These are phyloP conservation scores for Thamnophis elegans DNA, from an alignment of 2,797 vertebrate species.

Conservation along the genomic window DNA sequence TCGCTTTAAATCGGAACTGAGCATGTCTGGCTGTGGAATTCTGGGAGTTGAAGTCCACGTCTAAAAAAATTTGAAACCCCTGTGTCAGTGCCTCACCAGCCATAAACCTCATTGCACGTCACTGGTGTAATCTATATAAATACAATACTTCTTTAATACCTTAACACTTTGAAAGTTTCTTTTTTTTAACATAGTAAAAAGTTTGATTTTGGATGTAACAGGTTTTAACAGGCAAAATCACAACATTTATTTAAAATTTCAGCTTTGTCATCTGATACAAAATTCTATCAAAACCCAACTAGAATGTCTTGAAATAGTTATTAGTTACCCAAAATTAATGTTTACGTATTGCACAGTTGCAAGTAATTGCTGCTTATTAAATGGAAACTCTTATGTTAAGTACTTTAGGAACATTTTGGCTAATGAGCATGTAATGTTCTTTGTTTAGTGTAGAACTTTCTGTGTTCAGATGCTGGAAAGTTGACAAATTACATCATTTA, in stretches of 20 bases:
- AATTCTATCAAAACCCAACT: slow-evolving; percentile 51
- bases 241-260: slow-evolving; percentile 19
- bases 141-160: background rate
- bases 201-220: slow-evolving; percentile 14
- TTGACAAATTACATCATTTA: slow-evolving; percentile 79
- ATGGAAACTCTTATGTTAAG: slow-evolving; percentile 66
- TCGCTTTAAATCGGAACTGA: too few species aligned
- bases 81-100: too few species aligned
- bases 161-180: slow-evolving; percentile 19
- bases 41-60: too few species aligned
- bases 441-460: slow-evolving; percentile 69
- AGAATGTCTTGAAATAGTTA: slow-evolving; percentile 54
- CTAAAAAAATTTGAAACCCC: too few species aligned
- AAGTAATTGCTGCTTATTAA: slow-evolving; percentile 72
- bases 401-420: slow-evolving; percentile 65
- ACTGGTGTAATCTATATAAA: too few species aligned
- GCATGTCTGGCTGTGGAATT: too few species aligned
- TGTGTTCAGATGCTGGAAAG: slow-evolving; percentile 73
- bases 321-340: slow-evolving; percentile 64
- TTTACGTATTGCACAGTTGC: slow-evolving; percentile 62
- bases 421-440: slow-evolving; percentile 72
- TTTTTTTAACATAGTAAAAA: slow-evolving; percentile 18
- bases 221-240: slow-evolving; percentile 9
- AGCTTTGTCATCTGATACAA: slow-evolving; percentile 39
- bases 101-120: too few species aligned